phyloP scores from a whole-genome alignment of 2,888 invertebrate species.

The Amiota mariae region DNA sequence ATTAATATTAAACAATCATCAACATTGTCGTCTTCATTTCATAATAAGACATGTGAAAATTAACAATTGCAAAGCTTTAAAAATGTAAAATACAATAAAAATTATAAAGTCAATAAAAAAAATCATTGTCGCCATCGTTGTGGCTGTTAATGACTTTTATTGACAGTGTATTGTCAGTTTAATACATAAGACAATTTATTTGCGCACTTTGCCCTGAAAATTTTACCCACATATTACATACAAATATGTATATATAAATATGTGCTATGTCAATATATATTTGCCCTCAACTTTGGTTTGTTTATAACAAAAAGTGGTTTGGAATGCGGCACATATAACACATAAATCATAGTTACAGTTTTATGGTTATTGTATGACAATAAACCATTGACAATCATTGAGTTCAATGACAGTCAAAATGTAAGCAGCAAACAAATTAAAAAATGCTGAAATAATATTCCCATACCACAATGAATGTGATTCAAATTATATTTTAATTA shows the following conservation, averaged over 20 bases:
- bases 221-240: neutral
- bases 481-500: too few species aligned
- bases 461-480: too few species aligned
- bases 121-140: neutral
- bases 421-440: too few species aligned
- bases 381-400: too few species aligned
- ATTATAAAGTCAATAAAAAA: slow-evolving; percentile 10
- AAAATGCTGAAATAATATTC: too few species aligned
- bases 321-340: too few species aligned
- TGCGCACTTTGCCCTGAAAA: slow-evolving; percentile 9
- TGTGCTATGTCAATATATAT: neutral
- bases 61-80: slow-evolving; percentile 6
- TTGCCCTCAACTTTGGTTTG: neutral
- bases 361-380: too few species aligned
- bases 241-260: neutral
- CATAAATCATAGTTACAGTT: too few species aligned
- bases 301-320: too few species aligned
- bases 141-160: slow-evolving; percentile 15
- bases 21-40: slow-evolving; percentile 1
- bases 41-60: neutral
- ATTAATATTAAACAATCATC: neutral
- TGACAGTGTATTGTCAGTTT: neutral
- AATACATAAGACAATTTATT: slow-evolving; percentile 6
- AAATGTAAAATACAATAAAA: neutral
- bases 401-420: too few species aligned